Base-by-base conservation (phyloP, 1,140 invertebrate genomes). In the Pogonognathellus flavescens region DNA sequence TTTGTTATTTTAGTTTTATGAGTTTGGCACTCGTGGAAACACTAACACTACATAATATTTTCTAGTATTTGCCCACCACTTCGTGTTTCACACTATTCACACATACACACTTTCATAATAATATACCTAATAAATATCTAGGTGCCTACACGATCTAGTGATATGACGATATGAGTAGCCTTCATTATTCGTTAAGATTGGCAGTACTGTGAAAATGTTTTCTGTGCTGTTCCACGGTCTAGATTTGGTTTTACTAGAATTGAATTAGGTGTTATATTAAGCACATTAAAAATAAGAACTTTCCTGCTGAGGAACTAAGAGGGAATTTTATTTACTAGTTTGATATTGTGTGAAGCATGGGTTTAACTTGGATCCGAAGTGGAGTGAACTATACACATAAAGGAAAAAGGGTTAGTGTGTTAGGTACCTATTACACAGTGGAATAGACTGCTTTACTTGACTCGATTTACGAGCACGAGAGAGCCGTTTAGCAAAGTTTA, bases 401-500 rank as follows among this genome's bases (percentile, higher is more conserved):
- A 76, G 13, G 41, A 50, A 76, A 76, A 49, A 76, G 70, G 41
- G 70, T 76, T 76, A 76, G 70, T 50, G 16, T n/a, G 41, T 41
- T 76, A 76, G 14, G 31, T 76, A 76, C 31, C 14, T 76, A 76
- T 76, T 76, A 76, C 41, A 31, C 70, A 41, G 31, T 41, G 49
- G 70, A 76, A 31, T 76, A 76, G 70, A 18, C 25, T 41, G 31
- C 31, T 41, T 41, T 41, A 41, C 31, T 41, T 49, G 70, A 76
- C 70, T 76, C 25, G 70, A 76, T 76, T 76, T 76, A 76, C 70
- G 70, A 76, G 70, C 70, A 76, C 70, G 70, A 76, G 70, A 76
- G 70, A 76, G 70, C 70, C 31, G 70, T 76, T 76, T 76, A 76
- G 70, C 70, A 76, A 76, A 76, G 70, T 76, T 76, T 76, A 76